Base-by-base conservation (phyloP, 2,888 invertebrate species). In the Mythimna pallens region DNA sequence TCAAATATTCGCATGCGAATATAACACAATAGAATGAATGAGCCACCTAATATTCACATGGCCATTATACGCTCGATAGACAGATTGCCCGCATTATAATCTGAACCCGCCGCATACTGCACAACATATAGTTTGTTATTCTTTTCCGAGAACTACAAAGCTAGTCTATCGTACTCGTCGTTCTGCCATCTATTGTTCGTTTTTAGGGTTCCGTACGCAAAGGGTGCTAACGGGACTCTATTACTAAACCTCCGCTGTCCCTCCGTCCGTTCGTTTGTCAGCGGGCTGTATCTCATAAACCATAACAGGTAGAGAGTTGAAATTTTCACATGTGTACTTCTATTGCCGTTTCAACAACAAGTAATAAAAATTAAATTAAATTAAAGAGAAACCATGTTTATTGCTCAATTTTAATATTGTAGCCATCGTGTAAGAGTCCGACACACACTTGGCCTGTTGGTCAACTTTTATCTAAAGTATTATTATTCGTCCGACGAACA, bases 401-500 rank as follows among this genome's bases (percentile, higher is more conserved):
- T 47, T 17, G 47, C 17, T 47, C 17, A 7, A 47, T 7, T 4
- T 43, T 43, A 43, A 14, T 47, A 47, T 6, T 17, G 1, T 17
- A 47, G 17, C 17, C 47, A 17, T 47, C 17, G 17, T 17, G 14
- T 47, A 5, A 17, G 17, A 6, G 14, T 47, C 47, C 6, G 2
- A 47, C 17, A 20, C 47, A 7, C 47, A 47, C 47, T 47, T 47
- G 17, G 2, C 17, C 47, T 20, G 47, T 1, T 47, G 59, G 22
- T 43, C 43, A 81, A 81, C 67, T 76, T 79, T 68, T 62, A 81
- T 63, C 34, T 20, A 58, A 43, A 72, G 57, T 57, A 75, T 80
- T 80, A 70, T 67, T 79, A 80, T 80, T 80, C 77, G n/a, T 50
- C 71, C 79, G 65, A 62, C 81, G 81, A 80, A 67, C 71, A 80